Conservation (phyloP, 2,888 invertebrate genomes). For the Pandemis heparana region DNA sequence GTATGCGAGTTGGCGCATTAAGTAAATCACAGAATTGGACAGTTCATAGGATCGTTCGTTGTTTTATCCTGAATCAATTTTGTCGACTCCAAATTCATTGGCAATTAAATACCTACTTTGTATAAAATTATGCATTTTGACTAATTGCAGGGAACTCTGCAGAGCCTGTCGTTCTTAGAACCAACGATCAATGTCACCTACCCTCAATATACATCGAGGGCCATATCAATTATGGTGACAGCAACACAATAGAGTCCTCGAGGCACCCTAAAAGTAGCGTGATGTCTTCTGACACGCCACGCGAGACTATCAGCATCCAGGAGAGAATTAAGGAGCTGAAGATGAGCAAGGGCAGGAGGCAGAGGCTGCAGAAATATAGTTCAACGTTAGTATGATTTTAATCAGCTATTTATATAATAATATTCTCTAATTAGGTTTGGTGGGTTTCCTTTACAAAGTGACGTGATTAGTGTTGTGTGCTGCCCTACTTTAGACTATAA, state of each 20-base stretch:
- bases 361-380: background rate
- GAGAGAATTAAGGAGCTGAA: slow-evolving; percentile 73
- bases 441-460: too few species aligned
- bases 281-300: slow-evolving; percentile 1
- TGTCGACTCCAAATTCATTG: background rate
- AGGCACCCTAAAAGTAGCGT: background rate
- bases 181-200: slow-evolving; percentile 53
- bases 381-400: background rate
- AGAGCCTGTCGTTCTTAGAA: slow-evolving; percentile 47
- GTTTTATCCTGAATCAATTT: too few species aligned
- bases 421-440: too few species aligned
- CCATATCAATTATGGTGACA: slow-evolving; percentile 48
- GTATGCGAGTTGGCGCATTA: too few species aligned
- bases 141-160: slow-evolving; percentile 14
- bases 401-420: too few species aligned
- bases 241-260: slow-evolving; percentile 24
- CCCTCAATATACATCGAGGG: slow-evolving; percentile 70
- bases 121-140: background rate
- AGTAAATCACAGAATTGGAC: too few species aligned
- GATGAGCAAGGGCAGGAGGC: slow-evolving; percentile 48
- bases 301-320: slow-evolving; percentile 65
- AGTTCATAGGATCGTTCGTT: too few species aligned
- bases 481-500: too few species aligned
- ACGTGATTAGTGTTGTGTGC: too few species aligned
- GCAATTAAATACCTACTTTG: background rate